Base-by-base conservation (phyloP, 1,140 invertebrate species). In the Hetaerina americana region DNA sequence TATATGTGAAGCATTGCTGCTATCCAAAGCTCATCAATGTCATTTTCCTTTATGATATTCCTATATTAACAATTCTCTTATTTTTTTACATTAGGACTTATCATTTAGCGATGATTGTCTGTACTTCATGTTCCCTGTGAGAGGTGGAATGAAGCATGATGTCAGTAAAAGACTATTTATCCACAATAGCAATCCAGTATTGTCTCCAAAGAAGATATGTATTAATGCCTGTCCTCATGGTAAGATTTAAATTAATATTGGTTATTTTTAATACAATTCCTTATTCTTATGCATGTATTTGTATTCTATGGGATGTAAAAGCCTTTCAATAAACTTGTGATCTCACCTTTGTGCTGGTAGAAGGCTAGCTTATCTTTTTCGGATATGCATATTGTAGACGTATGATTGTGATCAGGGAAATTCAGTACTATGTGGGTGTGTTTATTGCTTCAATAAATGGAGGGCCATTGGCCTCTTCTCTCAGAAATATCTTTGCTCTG, bases 51-150 rank as follows among this genome's bases (percentile, higher is more conserved):
- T n/a, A n/a, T n/a, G n/a, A n/a, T n/a, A n/a, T n/a, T n/a, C n/a
- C n/a, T n/a, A n/a, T n/a, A n/a, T n/a, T n/a, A n/a, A n/a, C n/a
- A n/a, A n/a, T n/a, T n/a, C n/a, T n/a, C n/a, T n/a, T n/a, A n/a
- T n/a, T n/a, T n/a, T n/a, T 74, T 71, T 78, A 71, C 24, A n/a
- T n/a, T 80, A 87, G 84, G 94, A 96, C 80, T 81, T 94, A 28
- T 88, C 90, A 27, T 95, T 97, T 80, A 89, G 89, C 0, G 89
- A 89, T 5, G 84, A 90, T 68, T 97, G 94, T 78, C 81, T 92
- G 2, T 95, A 94, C 80, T 85, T 97, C 79, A 90, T 96, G 85
- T 97, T 94, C 83, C 91, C 92, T 0, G 86, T 92, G 0, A 88
- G 90, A 78, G 95, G 95, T 8, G 94, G 95, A 3, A 83, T 80